Conservation (phyloP, 2,113 vertebrate genomes). For the Pterocles gutturalis region DNA sequence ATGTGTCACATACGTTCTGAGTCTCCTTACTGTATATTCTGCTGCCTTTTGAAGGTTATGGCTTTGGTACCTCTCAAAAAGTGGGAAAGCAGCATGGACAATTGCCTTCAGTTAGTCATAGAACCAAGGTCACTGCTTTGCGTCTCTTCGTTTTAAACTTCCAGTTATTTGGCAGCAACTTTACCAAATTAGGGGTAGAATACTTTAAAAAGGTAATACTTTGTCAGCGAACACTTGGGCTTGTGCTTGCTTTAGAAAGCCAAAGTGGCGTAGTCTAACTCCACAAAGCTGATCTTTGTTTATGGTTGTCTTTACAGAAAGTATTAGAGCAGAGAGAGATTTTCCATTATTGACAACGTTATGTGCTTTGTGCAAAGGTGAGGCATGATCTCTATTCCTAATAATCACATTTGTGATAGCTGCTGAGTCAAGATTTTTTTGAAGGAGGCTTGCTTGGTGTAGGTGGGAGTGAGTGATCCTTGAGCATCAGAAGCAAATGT, state of each 20-base stretch:
- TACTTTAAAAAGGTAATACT: not conserved
- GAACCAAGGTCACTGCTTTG: not conserved
- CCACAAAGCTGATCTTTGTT: not conserved
- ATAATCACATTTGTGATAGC: not conserved
- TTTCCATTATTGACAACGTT: not conserved
- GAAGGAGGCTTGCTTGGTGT: not conserved
- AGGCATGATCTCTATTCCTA: not conserved
- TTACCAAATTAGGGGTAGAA: not conserved
- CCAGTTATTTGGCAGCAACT: not conserved
- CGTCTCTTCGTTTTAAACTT: not conserved
- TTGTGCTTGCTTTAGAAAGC: not conserved
- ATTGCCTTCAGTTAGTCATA: not conserved
- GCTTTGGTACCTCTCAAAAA: not conserved
- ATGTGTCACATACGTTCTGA: accelerated
- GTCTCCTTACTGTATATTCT: accelerated
- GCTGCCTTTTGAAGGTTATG: not conserved
- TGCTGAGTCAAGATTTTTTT: not conserved
- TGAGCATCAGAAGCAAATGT: not conserved
- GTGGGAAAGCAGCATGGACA: not conserved
- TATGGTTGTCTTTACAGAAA: not conserved
- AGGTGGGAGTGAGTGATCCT: not conserved
- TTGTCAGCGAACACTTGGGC: not conserved
- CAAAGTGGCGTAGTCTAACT: not conserved
- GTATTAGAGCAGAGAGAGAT: not conserved
- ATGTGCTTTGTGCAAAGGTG: not conserved